phyloP scores from a whole-genome alignment of 1,140 invertebrate genomes.

The Heliconius nattereri region DNA sequence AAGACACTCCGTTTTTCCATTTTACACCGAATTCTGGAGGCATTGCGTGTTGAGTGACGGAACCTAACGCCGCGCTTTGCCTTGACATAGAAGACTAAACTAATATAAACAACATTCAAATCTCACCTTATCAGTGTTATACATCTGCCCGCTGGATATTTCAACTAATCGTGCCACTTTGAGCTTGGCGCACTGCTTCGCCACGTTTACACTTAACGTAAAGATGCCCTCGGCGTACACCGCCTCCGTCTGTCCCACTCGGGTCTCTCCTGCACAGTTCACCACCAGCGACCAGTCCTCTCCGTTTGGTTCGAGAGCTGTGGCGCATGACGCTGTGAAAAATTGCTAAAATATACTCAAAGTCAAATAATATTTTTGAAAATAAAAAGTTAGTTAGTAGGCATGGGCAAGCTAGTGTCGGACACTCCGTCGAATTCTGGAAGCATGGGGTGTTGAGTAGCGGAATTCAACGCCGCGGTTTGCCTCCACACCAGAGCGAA shows the following conservation, averaged over 20 bases:
- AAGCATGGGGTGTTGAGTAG: not conserved
- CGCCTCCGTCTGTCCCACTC: constrained; percentile 91
- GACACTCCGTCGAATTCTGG: not conserved
- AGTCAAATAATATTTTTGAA: not conserved
- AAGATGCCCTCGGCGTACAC: constrained; percentile 95
- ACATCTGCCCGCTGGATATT: constrained; percentile 91
- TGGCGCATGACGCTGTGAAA: constrained; percentile 87
- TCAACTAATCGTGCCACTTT: constrained; percentile 89
- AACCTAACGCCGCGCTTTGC: too few species aligned
- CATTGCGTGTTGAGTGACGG: too few species aligned
- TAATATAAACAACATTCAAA: not conserved
- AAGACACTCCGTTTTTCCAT: too few species aligned
- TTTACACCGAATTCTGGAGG: too few species aligned
- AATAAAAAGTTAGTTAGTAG: too few species aligned
- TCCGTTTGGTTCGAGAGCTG: constrained; percentile 85
- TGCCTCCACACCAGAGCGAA: not conserved
- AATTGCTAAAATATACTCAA: not conserved
- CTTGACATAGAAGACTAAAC: not conserved
- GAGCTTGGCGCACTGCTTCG: constrained; percentile 86
- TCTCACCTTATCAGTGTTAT: constrained; percentile 89
- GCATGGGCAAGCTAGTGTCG: not conserved
- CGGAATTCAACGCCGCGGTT: not conserved
- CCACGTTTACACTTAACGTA: constrained; percentile 92
- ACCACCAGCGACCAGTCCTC: constrained; percentile 89
- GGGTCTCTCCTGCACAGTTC: constrained; percentile 95